A percentile compares a stretch with the other conserved stretches of the same genome.
Conservation (phyloP, 1,140 invertebrate genomes). For the Pseudobourletiella spinata region DNA sequence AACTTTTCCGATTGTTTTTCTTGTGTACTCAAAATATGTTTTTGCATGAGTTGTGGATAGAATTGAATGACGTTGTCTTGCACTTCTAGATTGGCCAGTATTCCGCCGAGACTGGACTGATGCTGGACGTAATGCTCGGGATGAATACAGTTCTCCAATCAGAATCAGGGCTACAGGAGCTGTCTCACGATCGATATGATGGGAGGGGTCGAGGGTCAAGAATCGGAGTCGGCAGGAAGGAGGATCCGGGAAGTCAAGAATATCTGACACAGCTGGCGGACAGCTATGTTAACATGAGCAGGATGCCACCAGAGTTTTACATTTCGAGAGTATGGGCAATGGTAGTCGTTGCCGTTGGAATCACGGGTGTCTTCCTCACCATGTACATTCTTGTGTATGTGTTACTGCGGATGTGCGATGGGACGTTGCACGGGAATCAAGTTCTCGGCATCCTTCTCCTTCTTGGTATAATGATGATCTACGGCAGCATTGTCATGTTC, state of each 20-base stretch:
- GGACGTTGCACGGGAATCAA: conserved; percentile 45
- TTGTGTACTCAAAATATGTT: too few relatives aligned
- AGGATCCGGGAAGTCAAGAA: conserved; percentile 4
- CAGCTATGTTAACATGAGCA: conserved; percentile 19
- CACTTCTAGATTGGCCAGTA: conserved; percentile 38
- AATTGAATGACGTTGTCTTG: not conserved
- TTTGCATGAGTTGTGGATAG: too few relatives aligned
- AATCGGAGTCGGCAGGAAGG: not conserved
- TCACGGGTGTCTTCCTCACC: conserved; percentile 40
- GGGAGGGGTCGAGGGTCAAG: not conserved
- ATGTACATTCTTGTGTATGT: conserved; percentile 44
- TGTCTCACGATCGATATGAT: not conserved
- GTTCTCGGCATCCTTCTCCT: conserved; percentile 44
- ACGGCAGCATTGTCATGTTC: conserved; percentile 42
- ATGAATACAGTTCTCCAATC: conserved; percentile 1
- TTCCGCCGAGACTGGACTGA: conserved; percentile 36
- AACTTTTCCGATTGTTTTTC: too few relatives aligned
- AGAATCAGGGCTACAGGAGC: not conserved
- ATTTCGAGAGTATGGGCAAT: conserved; percentile 40
- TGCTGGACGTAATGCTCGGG: conserved; percentile 32
- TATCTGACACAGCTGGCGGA: conserved; percentile 5
- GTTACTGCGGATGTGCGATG: conserved; percentile 44
- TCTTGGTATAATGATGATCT: conserved; percentile 43
- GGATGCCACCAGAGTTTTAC: conserved; percentile 36
- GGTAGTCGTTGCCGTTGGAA: conserved; percentile 37